These are phyloP conservation scores for Morone saxatilis DNA, from an alignment of 2,113 vertebrate genomes.

Conservation along the genomic window DNA sequence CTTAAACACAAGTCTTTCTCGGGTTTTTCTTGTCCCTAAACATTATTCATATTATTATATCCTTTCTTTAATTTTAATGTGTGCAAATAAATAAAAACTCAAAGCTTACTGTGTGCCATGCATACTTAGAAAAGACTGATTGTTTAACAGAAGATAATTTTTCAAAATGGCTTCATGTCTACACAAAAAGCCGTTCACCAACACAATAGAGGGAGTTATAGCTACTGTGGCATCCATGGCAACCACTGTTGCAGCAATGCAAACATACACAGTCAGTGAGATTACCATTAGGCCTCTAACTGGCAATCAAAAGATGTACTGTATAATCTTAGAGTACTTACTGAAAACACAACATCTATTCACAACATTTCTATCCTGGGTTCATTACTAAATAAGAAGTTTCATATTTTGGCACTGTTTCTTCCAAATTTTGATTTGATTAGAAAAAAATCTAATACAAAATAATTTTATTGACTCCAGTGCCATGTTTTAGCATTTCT, in stretches of 20 bases:
- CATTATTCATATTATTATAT: neutral
- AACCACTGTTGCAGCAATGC: neutral
- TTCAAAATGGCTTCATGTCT: neutral
- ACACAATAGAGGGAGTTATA: neutral
- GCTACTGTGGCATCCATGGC: conserved; percentile 1
- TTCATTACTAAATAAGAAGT: neutral
- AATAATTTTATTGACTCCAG: neutral
- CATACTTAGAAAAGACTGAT: neutral
- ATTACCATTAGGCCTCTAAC: neutral
- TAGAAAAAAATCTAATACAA: neutral
- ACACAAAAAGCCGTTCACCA: neutral
- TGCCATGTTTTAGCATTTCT: neutral
- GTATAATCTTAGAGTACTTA: neutral
- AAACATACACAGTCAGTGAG: neutral
- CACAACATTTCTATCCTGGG: neutral
- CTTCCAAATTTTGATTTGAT: neutral
- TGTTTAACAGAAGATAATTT: neutral
- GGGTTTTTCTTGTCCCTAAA: neutral
- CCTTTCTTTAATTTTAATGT: neutral
- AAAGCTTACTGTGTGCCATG: neutral
- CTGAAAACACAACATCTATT: neutral
- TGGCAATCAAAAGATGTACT: neutral
- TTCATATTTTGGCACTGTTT: neutral
- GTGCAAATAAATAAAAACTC: neutral
- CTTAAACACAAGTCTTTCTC: neutral